phyloP scores from a whole-genome alignment of 2,797 vertebrate genomes.

The Mormyrops attenuatus region DNA sequence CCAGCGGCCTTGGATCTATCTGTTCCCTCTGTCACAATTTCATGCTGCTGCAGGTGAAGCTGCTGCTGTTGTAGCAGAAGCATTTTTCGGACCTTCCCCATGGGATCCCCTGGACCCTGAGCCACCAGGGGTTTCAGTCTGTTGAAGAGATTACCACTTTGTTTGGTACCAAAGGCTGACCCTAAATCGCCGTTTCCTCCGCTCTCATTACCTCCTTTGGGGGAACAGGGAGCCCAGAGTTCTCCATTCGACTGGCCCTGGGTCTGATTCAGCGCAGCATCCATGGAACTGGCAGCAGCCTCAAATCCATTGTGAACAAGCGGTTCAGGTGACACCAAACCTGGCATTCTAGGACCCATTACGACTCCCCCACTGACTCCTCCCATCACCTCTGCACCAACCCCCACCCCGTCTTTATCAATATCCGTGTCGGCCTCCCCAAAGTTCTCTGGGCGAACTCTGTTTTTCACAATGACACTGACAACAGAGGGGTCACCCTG shows the following conservation, averaged over 20 bases:
- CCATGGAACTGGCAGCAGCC: conserved; percentile 22
- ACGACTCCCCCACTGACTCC: conserved; percentile 25
- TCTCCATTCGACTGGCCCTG: conserved; percentile 39
- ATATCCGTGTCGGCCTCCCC: conserved; percentile 42
- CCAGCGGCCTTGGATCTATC: neutral
- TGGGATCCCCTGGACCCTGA: conserved; percentile 18
- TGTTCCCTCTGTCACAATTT: neutral
- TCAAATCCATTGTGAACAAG: conserved; percentile 75
- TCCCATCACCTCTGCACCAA: conserved; percentile 38
- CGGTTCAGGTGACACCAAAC: conserved; percentile 27
- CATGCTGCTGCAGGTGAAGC: conserved; percentile 19
- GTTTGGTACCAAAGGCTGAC: conserved; percentile 20
- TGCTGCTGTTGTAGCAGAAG: conserved; percentile 21
- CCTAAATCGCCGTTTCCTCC: conserved; percentile 24
- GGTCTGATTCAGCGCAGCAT: conserved; percentile 14
- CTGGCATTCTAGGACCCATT: conserved; percentile 35
- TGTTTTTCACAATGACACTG: conserved; percentile 96
- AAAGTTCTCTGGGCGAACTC: conserved; percentile 63
- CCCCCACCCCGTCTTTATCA: conserved; percentile 26
- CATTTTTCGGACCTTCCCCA: conserved; percentile 25
- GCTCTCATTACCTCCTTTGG: conserved; percentile 32
- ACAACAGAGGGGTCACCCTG: conserved; percentile 69
- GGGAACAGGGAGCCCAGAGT: conserved; percentile 43
- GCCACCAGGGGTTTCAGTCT: conserved; percentile 43
- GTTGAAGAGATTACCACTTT: conserved; percentile 37